Base-by-base conservation (phyloP, 1,140 invertebrate species). In the Habropoda laboriosa region DNA sequence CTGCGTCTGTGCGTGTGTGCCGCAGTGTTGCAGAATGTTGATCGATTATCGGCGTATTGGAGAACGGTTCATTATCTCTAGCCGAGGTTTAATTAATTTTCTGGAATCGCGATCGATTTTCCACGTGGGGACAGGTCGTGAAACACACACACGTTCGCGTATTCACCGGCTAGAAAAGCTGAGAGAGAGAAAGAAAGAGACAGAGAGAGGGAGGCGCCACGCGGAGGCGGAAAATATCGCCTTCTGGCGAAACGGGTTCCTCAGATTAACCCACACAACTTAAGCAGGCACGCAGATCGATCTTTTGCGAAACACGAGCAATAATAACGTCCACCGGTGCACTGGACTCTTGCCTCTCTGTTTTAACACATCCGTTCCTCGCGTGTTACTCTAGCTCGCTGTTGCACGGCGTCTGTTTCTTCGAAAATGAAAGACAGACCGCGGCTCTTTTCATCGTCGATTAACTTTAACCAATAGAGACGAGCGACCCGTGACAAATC, bases 191-290 rank as follows among this genome's bases (percentile, higher is more conserved):
- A 35, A 24, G 74, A 83, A 45, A 58, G 72, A 77, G 80, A 82
- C 47, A 83, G 86, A 72, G 86, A 72, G 76, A 87, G 82, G 73
- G 83, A 89, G 88, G 87, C 85, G 87, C 87, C 88, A 84, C 77
- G 83, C 85, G 87, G 83, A 89, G 88, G 89, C 87, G 88, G 89
- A 86, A 88, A 89, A 87, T 90, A 87, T 89, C 82, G 76, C 83
- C 84, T 82, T 63, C 79, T 75, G 77, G 85, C 79, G 47, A 86
- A 89, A 90, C 89, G 88, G 87, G 89, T 90, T 90, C 87, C 76
- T 80, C 89, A 84, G 89, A 90, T 90, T 90, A 89, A 90, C 88
- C 87, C 86, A 87, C 88, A 89, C 84, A 75, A n/a, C 83, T 81
- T 86, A 86, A 80, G 82, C 80, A 45, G 66, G 47, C 60, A 51